phyloP scores from a whole-genome alignment of 2,797 vertebrate genomes.

The Mus spretus region DNA sequence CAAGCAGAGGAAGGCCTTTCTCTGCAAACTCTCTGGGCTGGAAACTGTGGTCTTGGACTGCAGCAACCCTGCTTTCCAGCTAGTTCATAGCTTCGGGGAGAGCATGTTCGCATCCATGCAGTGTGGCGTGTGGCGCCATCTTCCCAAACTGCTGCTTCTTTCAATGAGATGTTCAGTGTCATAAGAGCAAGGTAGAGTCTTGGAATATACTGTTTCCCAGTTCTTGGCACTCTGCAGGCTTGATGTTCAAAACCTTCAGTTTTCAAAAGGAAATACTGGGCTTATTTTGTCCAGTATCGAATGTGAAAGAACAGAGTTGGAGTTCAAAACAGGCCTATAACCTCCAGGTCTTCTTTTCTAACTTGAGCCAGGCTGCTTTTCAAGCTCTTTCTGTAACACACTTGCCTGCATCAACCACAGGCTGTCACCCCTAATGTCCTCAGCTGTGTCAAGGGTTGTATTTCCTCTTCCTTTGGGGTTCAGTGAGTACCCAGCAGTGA shows the following conservation, averaged over 20 bases:
- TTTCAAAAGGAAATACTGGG: slow-evolving; percentile 12
- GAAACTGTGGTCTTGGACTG: neutral
- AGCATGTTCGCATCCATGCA: neutral
- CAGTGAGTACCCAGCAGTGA: neutral
- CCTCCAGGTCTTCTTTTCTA: neutral
- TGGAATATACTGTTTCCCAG: neutral
- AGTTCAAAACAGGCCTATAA: neutral
- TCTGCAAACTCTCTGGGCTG: slow-evolving; percentile 43
- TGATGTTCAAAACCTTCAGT: neutral
- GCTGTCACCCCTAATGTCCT: neutral
- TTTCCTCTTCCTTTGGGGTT: neutral
- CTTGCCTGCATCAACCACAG: neutral
- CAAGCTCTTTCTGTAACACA: neutral
- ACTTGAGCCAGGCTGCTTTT: neutral
- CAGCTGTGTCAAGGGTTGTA: neutral
- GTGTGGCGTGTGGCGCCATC: rapidly evolving
- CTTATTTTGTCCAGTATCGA: neutral
- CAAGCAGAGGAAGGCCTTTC: slow-evolving; percentile 36
- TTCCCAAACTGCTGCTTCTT: neutral
- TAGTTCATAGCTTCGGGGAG: neutral
- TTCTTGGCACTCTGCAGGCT: neutral
- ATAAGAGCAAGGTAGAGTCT: neutral
- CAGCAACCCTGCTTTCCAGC: slow-evolving; percentile 17
- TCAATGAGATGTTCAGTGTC: neutral
- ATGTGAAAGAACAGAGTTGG: neutral